These are phyloP conservation scores for Drosophila chauvacae DNA, from an alignment of 1,140 invertebrate species.

Conservation along the genomic window DNA sequence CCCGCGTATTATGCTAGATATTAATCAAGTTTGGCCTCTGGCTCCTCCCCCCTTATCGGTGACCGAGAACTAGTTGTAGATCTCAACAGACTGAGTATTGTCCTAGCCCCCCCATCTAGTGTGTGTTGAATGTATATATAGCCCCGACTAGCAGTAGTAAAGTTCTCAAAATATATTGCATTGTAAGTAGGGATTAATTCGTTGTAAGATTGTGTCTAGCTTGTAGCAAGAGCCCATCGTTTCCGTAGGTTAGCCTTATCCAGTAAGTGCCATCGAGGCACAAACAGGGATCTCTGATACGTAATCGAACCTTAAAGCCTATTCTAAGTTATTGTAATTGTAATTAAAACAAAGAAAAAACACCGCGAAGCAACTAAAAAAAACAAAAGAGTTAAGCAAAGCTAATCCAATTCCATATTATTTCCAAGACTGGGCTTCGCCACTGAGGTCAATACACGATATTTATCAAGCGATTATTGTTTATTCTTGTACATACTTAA, in stretches of 20 bases:
- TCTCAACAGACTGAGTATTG: slow-evolving; percentile 80
- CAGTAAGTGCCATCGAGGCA: slow-evolving; percentile 66
- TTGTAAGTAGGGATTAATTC: slow-evolving; percentile 12
- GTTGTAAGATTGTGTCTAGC: slow-evolving; percentile 18
- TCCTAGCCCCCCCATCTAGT: slow-evolving; percentile 15
- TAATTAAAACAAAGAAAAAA: not conserved
- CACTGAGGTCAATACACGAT: slow-evolving; percentile 29
- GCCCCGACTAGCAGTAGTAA: slow-evolving; percentile 8
- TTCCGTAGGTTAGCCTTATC: slow-evolving; percentile 60
- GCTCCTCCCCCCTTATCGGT: slow-evolving; percentile 37
- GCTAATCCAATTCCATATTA: slow-evolving; percentile 50
- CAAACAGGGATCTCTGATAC: slow-evolving; percentile 66
- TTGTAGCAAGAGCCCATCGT: slow-evolving; percentile 51
- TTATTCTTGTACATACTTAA: slow-evolving; percentile 27
- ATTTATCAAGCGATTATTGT: slow-evolving; percentile 41
- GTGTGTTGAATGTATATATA: slow-evolving; percentile 10
- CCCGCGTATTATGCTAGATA: slow-evolving; percentile 39
- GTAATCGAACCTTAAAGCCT: slow-evolving; percentile 54
- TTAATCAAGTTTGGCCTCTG: slow-evolving; percentile 43
- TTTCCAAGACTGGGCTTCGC: slow-evolving; percentile 69
- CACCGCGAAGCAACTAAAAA: slow-evolving; percentile 6
- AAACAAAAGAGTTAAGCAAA: slow-evolving; percentile 20
- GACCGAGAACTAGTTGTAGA: slow-evolving; percentile 66
- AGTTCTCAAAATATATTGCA: slow-evolving; percentile 56
- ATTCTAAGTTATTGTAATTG: slow-evolving; percentile 33